Evolutionary conservation across 2,797 vertebrate species (phyloP), one percentile per base, ranked within the genome.

Genomic region (Coregonus suidteri): DNA sequence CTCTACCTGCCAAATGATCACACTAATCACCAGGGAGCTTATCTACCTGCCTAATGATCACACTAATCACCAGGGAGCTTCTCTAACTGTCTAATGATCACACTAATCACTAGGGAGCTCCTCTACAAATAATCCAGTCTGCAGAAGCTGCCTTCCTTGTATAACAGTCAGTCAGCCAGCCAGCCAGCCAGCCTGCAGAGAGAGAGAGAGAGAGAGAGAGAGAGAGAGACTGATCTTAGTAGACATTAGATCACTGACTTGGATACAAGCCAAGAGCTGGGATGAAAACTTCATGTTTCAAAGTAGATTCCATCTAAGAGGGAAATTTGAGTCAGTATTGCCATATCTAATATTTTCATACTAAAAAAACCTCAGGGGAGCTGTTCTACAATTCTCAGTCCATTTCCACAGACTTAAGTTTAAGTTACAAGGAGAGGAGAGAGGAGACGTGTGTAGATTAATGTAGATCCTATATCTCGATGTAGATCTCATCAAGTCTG

Each of bases 271-370:
- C 76, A 74, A 62, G 31, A 65, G 30, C 59, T 71, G 30, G 30
- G 52, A 13, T 70, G 76, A 47, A 47, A 47, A 47, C 41, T 0
- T 47, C 0, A 47, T 47, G 41, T 47, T 47, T 13, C 11, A 47
- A 78, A 79, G 52, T 64, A 77, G 77, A 82, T 73, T 78, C 64
- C 71, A 35, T 82, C 74, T 78, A 78, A 75, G n/a, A 72, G 68
- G 65, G 72, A 80, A 65, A 71, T 77, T 73, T 69, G 25, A 6
- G 72, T 70, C 56, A 13, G 47, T 68, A n/a, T 47, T 1, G 0
- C 75, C 52, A 62, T 59, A 53, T 20, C 14, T 77, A 62, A 85
- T 79, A 76, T 84, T 79, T 79, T 79, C 64, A 80, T 64, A 73
- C 51, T 65, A 30, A 0, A 4, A 4, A 77, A 79, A 56, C 74